phyloP scores from a whole-genome alignment of 2,888 invertebrate genomes.

The Hypsopygia costalis region DNA sequence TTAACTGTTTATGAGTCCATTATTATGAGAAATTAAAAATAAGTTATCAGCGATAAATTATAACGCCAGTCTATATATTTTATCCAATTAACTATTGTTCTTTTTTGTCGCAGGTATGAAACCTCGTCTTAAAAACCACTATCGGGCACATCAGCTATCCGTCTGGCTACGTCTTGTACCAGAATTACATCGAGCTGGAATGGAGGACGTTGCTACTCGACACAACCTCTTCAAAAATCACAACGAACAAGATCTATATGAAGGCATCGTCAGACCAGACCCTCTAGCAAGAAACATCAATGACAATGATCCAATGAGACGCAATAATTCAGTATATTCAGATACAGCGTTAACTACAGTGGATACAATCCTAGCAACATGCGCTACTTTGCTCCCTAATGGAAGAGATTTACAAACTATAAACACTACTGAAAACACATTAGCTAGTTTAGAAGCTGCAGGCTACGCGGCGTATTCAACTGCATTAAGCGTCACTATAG shows the following conservation, averaged over 20 bases:
- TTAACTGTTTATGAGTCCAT: no score
- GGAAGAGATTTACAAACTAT: conserved; percentile 72
- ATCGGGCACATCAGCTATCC: conserved; percentile 95
- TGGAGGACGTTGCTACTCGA: conserved; percentile 92
- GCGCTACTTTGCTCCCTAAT: conserved; percentile 82
- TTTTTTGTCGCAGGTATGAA: conserved; percentile 86
- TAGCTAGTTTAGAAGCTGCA: conserved; percentile 90
- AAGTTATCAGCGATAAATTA: no score
- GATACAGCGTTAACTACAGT: conserved; percentile 85
- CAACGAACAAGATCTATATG: conserved; percentile 93
- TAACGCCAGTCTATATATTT: no score
- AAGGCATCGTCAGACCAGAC: conserved; percentile 92
- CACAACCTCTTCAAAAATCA: conserved; percentile 95
- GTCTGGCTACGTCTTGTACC: conserved; percentile 97
- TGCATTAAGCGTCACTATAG: conserved; percentile 88
- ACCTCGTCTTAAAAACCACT: conserved; percentile 95
- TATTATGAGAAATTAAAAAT: no score
- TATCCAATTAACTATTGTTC: no score
- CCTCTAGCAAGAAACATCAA: conserved; percentile 84
- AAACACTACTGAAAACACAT: conserved; percentile 84
- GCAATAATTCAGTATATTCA: conserved; percentile 72
- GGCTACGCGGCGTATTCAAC: conserved; percentile 89
- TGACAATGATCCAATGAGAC: conserved; percentile 81
- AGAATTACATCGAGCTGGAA: conserved; percentile 92
- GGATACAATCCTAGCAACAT: conserved; percentile 86